Base-by-base conservation (phyloP, 1,140 invertebrate genomes). In the Neodiprion pinetum region DNA sequence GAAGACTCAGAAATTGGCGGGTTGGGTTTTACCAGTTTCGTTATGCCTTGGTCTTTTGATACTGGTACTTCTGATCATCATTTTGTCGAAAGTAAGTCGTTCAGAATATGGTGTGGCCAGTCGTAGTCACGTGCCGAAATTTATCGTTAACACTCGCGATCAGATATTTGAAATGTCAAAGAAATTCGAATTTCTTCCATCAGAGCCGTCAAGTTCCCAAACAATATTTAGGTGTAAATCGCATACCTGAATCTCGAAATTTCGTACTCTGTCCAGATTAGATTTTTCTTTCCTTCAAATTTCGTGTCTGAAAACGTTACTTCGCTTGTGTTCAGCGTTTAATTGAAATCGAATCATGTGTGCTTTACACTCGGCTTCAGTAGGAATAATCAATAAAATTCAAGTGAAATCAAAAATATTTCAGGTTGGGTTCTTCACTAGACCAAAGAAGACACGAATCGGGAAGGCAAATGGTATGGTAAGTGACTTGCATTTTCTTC, bases 401-500 rank as follows among this genome's bases (percentile, higher is more conserved):
- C 70, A 67, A 67, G 40, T 73, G 67, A 48, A 70, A 40, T 49
- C 8, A 17, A 61, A 68, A 11, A 48, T 75, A 0, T 49, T 71
- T 65, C 69, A 78, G 77, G 40, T 80, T 47, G 85, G 85, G 70
- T 86, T 86, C 75, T 86, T 86, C 70, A 74, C 80, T 68, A 75
- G 84, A 61, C 78, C 80, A 66, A 80, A 79, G 72, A 82, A 80
- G 72, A 74, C 79, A 21, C 73, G 84, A 28, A 70, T 84, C 14
- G 71, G 77, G 71, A 1, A 53, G 50, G 50, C 50, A 53, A 53
- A 53, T 11, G 1, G 1, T 11, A 9, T 14, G 50, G 50, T 53
- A 53, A 53, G 50, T 14, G 50, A 53, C 50, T 17, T 17, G 17
- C 17, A 17, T 17, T 17, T 17, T 17, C 17, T 17, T 17, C 17